Percentiles rank a stretch among this genome's conserved stretches.
Conservation (phyloP, 2,797 vertebrate species). For the Esox masquinongy region DNA sequence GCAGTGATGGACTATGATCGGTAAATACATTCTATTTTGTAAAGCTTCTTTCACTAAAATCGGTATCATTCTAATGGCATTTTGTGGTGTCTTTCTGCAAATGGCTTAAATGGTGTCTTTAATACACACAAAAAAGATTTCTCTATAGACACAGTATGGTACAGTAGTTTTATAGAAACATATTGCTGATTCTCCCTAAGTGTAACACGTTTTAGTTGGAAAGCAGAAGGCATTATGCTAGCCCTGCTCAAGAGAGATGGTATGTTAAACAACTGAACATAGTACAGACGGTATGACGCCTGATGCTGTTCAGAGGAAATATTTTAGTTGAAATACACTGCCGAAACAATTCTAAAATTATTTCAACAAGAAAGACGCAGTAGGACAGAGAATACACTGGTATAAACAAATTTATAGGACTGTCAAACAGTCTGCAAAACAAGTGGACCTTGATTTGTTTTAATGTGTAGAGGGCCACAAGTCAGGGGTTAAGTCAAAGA, state of each 20-base stretch:
- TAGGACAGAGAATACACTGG: conserved; percentile 12
- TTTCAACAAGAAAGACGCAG: conserved; percentile 18
- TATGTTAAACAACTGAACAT: neutral
- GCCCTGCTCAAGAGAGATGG: neutral
- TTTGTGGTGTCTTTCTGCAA: neutral
- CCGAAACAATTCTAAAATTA: conserved; percentile 9
- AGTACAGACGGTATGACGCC: neutral
- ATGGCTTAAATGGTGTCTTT: neutral
- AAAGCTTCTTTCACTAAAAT: neutral
- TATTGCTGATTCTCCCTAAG: neutral
- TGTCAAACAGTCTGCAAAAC: neutral
- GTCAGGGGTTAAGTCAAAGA: neutral
- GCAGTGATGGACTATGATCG: conserved; percentile 99
- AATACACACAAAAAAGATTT: neutral
- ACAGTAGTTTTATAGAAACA: neutral
- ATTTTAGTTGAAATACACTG: conserved; percentile 37
- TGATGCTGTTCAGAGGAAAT: conserved; percentile 28
- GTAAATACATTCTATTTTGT: conserved; percentile 72
- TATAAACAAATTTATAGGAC: neutral
- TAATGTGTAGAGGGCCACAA: neutral
- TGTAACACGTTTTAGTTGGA: neutral
- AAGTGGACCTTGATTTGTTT: neutral
- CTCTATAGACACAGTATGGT: neutral
- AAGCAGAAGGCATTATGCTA: neutral
- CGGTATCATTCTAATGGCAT: neutral